Base-by-base conservation (phyloP, 2,113 vertebrate genomes). In the Ginglymostoma cirratum region DNA sequence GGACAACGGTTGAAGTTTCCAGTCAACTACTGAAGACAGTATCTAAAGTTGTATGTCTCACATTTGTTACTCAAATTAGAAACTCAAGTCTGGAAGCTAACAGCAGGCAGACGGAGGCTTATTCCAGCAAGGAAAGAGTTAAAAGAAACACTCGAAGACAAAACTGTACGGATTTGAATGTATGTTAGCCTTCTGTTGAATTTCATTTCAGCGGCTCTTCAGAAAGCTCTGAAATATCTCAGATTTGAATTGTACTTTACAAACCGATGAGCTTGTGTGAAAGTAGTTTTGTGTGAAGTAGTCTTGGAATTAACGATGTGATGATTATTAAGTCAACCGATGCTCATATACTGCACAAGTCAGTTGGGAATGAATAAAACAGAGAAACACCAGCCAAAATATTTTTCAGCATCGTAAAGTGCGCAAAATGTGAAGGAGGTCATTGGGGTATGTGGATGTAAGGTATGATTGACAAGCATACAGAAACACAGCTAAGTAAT, bases 321-420 rank as follows among this genome's bases (percentile, higher is more conserved):
- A 34, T 52, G 94, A 95, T 72, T 95, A 95, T 95, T 95, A 95
- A 95, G 66, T 76, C 76, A 95, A 52, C 45, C 30, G 67, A 76
- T 52, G 69, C 67, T 72, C 61, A 66, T 2, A 93, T 72, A 48
- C 67, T 72, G 67, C 27, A 30, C 67, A 45, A 48, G 12, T 52
- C 89, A 67, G 21, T 3, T 30, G 94, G 94, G 94, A 95, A 34
- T 76, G 67, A 52, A 12, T 24, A 95, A 76, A 66, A 92, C 38
- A 19, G 1, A 95, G 93, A 95, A 48, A 72, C 93, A 52, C 12
- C 2, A 30, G 42, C 14, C 69, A 72, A 72, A 95, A 45, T 17
- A 72, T 72, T 66, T 67, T 21, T 94, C 67, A 42, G 48, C 69
- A 27, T 27, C 19, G 34, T 48, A 72, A 95, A 72, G 23, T 45